Conservation (phyloP, 1,140 invertebrate species). For the Ostrea edulis region DNA sequence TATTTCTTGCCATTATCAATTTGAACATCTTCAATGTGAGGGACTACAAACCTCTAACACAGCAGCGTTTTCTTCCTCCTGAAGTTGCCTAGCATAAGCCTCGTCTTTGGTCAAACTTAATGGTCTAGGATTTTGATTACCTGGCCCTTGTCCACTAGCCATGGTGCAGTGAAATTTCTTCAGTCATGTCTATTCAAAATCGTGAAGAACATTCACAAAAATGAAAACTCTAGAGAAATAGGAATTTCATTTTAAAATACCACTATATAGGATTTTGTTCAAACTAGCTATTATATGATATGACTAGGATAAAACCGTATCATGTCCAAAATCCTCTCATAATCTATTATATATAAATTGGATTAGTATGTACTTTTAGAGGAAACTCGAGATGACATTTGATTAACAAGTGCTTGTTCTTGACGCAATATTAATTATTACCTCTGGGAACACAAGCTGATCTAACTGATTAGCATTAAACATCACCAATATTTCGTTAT, state of each 20-base stretch:
- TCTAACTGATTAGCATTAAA: background rate
- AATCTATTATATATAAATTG: background rate
- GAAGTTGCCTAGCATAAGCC: conserved; percentile 19
- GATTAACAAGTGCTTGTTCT: background rate
- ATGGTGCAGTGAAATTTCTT: background rate
- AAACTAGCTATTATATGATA: too few relatives aligned
- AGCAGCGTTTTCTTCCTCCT: conserved; percentile 35
- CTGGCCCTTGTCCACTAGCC: conserved; percentile 40
- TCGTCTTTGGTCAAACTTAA: conserved; percentile 28
- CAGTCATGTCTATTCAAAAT: background rate
- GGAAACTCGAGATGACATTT: conserved; percentile 14
- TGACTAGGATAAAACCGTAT: too few relatives aligned
- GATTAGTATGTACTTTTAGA: background rate
- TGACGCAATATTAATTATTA: background rate
- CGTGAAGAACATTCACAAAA: background rate
- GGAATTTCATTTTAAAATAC: too few relatives aligned
- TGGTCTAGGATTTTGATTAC: background rate
- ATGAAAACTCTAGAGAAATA: background rate
- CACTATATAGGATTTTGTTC: too few relatives aligned
- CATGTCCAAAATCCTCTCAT: too few relatives aligned
- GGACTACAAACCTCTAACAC: background rate
- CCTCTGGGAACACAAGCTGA: background rate
- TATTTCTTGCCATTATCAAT: too few relatives aligned
- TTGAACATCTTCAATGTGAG: too few relatives aligned
- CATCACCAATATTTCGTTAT: background rate